Conservation (phyloP, 1,140 invertebrate species). For the Zaprionus ghesquierei region DNA sequence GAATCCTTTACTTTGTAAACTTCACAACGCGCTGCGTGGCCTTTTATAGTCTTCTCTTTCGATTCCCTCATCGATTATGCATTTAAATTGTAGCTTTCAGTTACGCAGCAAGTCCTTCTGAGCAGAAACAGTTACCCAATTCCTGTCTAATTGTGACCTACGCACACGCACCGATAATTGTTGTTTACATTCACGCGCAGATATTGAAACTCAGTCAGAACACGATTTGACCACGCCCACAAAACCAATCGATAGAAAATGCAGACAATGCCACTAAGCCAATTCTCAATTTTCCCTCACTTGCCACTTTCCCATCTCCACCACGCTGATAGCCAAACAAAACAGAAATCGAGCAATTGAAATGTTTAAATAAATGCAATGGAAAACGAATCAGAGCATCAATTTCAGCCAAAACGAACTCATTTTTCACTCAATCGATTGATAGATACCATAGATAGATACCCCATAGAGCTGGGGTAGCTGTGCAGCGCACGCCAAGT, state of each 20-base stretch:
- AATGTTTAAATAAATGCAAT: slow-evolving; percentile 76
- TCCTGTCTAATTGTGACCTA: slow-evolving; percentile 46
- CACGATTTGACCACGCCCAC: slow-evolving; percentile 13
- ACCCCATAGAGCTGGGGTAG: neutral
- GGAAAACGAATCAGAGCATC: slow-evolving; percentile 63
- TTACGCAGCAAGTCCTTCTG: neutral
- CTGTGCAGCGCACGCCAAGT: slow-evolving; percentile 2
- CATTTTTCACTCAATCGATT: slow-evolving; percentile 48
- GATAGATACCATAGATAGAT: slow-evolving; percentile 22
- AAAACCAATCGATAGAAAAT: slow-evolving; percentile 44
- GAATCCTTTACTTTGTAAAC: neutral
- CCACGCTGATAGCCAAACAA: slow-evolving; percentile 23
- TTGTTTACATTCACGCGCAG: slow-evolving; percentile 44
- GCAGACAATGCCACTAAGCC: neutral
- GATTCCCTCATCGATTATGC: slow-evolving; percentile 32
- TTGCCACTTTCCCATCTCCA: neutral
- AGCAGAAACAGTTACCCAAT: neutral
- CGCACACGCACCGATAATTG: slow-evolving; percentile 46
- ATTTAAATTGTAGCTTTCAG: slow-evolving; percentile 53
- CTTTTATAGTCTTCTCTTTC: slow-evolving; percentile 25
- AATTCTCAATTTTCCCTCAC: neutral
- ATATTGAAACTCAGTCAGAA: slow-evolving; percentile 54
- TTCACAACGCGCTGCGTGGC: neutral
- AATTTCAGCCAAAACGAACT: slow-evolving; percentile 38
- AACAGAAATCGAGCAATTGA: slow-evolving; percentile 66